These are phyloP conservation scores for Amyelois transitella DNA, from an alignment of 1,140 invertebrate genomes.

Conservation along the genomic window DNA sequence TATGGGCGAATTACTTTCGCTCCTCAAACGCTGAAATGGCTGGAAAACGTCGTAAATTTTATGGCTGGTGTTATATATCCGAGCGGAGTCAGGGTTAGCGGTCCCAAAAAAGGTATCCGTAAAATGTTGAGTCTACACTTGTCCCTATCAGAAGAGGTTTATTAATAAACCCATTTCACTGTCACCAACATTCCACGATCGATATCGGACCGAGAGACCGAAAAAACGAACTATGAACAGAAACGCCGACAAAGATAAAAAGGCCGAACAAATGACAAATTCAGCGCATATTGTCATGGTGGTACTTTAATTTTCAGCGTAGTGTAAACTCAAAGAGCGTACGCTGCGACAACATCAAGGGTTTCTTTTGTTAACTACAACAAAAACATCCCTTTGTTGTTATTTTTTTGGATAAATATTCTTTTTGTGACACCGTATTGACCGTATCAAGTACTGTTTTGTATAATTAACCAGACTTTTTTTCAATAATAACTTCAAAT, in stretches of 20 bases:
- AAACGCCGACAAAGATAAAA: slow-evolving; percentile 59
- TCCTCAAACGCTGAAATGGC: slow-evolving; percentile 58
- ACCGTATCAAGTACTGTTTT: slow-evolving; percentile 47
- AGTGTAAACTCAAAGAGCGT: slow-evolving; percentile 66
- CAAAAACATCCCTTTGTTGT: slow-evolving; percentile 47
- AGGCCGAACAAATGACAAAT: slow-evolving; percentile 39
- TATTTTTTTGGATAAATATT: slow-evolving; percentile 26
- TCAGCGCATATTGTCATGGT: slow-evolving; percentile 53
- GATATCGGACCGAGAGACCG: slow-evolving; percentile 36
- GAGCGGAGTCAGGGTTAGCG: slow-evolving; percentile 14
- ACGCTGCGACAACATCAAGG: slow-evolving; percentile 52
- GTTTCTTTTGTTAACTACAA: slow-evolving; percentile 45
- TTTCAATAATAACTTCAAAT: neutral
- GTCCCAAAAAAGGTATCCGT: slow-evolving; percentile 6
- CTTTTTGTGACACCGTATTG: slow-evolving; percentile 15
- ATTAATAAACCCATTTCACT: slow-evolving; percentile 71
- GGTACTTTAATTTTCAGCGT: slow-evolving; percentile 69
- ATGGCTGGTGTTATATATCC: slow-evolving; percentile 52
- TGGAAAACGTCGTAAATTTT: slow-evolving; percentile 60
- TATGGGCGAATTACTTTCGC: slow-evolving; percentile 65
- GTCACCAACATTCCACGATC: slow-evolving; percentile 63
- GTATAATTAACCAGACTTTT: neutral
- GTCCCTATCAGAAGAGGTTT: slow-evolving; percentile 47
- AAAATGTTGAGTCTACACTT: slow-evolving; percentile 47
- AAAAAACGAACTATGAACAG: slow-evolving; percentile 43